Percentiles rank a stretch among this genome's conserved stretches.
phyloP scores from a whole-genome alignment of 2,888 invertebrate genomes.

The Ecdyonurus torrentis region DNA sequence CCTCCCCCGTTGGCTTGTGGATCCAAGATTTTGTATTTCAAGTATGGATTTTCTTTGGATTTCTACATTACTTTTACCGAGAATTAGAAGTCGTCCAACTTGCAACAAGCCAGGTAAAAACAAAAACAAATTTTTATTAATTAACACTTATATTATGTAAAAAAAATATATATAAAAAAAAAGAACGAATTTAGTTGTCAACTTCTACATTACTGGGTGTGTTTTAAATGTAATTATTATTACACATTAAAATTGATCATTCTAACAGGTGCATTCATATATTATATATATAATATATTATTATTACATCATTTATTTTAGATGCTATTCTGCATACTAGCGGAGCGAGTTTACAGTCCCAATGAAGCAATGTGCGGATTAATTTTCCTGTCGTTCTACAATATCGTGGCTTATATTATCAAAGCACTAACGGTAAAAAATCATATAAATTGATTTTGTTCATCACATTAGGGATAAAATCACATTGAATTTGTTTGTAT shows the following conservation, averaged over 20 bases:
- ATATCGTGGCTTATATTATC: conserved; percentile 16
- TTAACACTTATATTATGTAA: no score
- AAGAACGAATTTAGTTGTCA: no score
- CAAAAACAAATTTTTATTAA: no score
- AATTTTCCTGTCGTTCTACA: conserved; percentile 17
- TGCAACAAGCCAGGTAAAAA: neutral
- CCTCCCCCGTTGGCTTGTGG: neutral
- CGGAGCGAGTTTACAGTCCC: conserved; percentile 16
- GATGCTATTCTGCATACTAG: conserved; percentile 16
- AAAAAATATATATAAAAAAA: no score
- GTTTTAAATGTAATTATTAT: no score
- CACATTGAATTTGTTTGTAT: no score
- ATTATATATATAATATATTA: no score
- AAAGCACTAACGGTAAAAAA: conserved; percentile 15
- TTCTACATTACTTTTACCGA: neutral
- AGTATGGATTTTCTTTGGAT: neutral
- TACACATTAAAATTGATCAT: no score
- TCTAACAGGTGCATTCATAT: no score
- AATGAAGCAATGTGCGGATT: conserved; percentile 15
- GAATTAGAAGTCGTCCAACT: neutral
- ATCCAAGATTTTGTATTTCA: neutral
- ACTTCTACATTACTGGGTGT: no score
- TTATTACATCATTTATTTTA: no score
- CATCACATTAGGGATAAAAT: neutral
- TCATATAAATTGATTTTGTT: neutral